Conservation (phyloP, 2,888 invertebrate species). For the Phengaris arion region DNA sequence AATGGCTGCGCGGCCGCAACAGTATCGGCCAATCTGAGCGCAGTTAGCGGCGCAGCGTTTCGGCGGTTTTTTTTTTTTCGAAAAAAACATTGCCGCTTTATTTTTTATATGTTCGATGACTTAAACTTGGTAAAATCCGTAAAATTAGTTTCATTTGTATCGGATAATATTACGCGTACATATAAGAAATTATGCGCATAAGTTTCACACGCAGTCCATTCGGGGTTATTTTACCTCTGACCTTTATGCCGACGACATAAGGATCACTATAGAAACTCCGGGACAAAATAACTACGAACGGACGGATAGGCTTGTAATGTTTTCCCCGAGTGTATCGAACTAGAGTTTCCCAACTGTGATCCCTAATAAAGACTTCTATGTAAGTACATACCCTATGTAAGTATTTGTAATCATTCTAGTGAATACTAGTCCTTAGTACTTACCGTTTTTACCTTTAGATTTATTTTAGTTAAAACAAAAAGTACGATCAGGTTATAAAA, state of each 20-base stretch:
- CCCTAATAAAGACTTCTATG: constrained; percentile 78
- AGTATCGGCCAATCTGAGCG: too few species aligned
- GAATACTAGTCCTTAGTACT: constrained; percentile 41
- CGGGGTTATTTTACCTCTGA: background rate
- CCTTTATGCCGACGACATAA: background rate
- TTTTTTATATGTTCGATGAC: too few species aligned
- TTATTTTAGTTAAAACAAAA: constrained; percentile 15
- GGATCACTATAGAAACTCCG: background rate
- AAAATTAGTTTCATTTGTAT: background rate
- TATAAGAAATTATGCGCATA: background rate
- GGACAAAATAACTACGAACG: background rate
- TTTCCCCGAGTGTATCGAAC: constrained; percentile 54
- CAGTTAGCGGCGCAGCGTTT: too few species aligned
- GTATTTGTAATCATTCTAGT: constrained; percentile 45
- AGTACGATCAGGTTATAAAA: background rate
- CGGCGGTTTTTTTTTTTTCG: too few species aligned
- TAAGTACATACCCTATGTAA: constrained; percentile 57
- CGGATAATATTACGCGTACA: background rate
- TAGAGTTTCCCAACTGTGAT: constrained; percentile 79
- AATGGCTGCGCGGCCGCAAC: too few species aligned
- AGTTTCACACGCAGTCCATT: background rate
- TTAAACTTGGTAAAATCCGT: background rate
- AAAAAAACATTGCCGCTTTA: too few species aligned
- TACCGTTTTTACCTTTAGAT: constrained; percentile 39
- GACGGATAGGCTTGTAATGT: constrained; percentile 35